These are phyloP conservation scores for Acrossocheilus wenchowensis DNA, from an alignment of 2,797 vertebrate genomes.

Conservation along the genomic window DNA sequence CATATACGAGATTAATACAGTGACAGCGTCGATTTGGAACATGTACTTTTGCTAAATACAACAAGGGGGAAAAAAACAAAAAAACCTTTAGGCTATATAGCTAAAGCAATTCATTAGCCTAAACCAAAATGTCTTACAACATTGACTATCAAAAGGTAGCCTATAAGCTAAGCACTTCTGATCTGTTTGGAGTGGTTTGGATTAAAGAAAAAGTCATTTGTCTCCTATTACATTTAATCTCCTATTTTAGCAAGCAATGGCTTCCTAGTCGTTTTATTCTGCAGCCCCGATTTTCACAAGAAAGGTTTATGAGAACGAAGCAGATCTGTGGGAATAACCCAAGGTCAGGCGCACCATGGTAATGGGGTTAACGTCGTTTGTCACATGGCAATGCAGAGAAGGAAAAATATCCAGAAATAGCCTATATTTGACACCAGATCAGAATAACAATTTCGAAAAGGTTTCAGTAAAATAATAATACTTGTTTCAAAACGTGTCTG, in stretches of 20 bases:
- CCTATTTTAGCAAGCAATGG: neutral
- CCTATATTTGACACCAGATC: neutral
- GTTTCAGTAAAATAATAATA: neutral
- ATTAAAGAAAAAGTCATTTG: neutral
- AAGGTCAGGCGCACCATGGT: neutral
- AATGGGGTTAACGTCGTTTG: neutral
- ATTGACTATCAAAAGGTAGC: neutral
- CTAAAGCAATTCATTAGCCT: neutral
- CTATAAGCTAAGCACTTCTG: neutral
- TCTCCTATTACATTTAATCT: neutral
- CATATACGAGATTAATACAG: neutral
- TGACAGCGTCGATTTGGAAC: neutral
- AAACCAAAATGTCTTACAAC: neutral
- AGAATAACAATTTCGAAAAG: neutral
- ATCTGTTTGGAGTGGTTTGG: neutral
- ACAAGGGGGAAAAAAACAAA: neutral
- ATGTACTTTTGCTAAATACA: neutral
- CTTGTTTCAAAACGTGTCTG: neutral
- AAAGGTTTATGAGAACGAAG: neutral
- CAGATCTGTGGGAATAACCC: neutral
- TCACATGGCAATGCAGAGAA: neutral
- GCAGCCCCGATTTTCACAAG: conserved; percentile 2
- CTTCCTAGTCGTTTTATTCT: neutral
- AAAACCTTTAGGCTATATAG: neutral
- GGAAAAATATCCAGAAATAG: neutral